Conservation (phyloP, 2,888 invertebrate genomes). For the Andrena chrysosceles region DNA sequence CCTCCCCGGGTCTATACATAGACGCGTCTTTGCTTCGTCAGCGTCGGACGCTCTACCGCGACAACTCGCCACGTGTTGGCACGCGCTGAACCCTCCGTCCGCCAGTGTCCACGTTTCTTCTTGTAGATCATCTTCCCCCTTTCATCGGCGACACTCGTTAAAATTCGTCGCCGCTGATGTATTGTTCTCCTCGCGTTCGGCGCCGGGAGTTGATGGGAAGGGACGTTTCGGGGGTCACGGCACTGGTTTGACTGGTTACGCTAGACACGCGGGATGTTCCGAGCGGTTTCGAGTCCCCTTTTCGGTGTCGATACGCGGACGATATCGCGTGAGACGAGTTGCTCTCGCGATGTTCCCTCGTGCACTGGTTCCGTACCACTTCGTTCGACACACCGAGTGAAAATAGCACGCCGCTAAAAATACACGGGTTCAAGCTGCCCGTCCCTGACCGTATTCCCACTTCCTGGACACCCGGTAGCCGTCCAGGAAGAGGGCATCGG, state of each 20-base stretch:
- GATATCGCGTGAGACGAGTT: conserved; percentile 66
- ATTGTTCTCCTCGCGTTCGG: no score
- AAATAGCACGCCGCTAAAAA: conserved; percentile 80
- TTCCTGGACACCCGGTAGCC: conserved; percentile 66
- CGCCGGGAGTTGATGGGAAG: no score
- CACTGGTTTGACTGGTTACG: no score
- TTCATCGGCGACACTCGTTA: no score
- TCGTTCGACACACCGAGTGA: conserved; percentile 77
- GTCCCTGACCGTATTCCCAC: conserved; percentile 40
- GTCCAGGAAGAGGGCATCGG: conserved; percentile 18
- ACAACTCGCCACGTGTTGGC: conserved; percentile 62
- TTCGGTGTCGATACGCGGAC: conserved; percentile 15
- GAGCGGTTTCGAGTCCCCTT: neutral
- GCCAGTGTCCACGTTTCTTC: conserved; percentile 41
- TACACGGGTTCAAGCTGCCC: conserved; percentile 72
- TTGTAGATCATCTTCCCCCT: conserved; percentile 49
- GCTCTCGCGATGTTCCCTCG: conserved; percentile 69
- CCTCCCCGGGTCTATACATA: conserved; percentile 50
- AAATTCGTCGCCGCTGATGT: neutral
- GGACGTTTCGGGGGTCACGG: no score
- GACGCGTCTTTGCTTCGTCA: conserved; percentile 33
- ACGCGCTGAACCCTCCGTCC: conserved; percentile 20
- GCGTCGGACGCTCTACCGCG: conserved; percentile 43
- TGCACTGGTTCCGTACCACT: conserved; percentile 72
- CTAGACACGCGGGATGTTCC: no score